These are phyloP conservation scores for Cirrhinus molitorella DNA, from an alignment of 2,797 vertebrate genomes.

Conservation along the genomic window DNA sequence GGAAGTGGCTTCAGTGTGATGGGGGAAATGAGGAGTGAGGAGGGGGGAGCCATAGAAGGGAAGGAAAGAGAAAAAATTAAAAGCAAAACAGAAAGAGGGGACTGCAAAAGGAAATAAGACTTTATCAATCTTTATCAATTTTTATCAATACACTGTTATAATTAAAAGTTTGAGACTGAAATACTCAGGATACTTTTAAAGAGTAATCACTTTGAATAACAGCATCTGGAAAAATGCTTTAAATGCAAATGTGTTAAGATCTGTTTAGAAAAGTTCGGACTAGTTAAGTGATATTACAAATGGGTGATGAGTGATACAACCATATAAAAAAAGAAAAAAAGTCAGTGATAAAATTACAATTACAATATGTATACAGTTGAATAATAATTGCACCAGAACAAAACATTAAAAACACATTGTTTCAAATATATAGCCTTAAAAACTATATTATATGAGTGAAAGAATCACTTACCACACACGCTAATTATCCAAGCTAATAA, in stretches of 20 bases:
- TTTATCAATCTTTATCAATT: no score
- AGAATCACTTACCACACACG: no score
- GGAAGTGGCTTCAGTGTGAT: constrained; percentile 49
- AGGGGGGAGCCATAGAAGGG: constrained; percentile 8
- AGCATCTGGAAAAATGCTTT: background rate
- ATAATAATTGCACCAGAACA: background rate
- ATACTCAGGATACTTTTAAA: background rate
- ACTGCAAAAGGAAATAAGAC: constrained; percentile 30
- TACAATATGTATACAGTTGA: background rate
- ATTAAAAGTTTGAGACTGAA: background rate
- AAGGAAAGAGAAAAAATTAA: background rate
- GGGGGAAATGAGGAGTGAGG: constrained; percentile 28
- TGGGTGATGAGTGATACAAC: background rate
- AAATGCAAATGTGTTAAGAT: background rate
- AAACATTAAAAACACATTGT: background rate
- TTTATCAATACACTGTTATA: background rate
- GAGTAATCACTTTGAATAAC: background rate
- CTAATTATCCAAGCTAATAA: no score
- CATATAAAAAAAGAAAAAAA: background rate
- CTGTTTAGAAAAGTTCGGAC: no score
- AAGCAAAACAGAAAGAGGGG: constrained; percentile 15
- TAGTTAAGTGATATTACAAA: background rate
- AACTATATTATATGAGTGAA: no score
- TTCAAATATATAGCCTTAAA: background rate
- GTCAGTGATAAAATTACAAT: background rate